Base-by-base conservation (phyloP, 1,140 invertebrate genomes). In the Aricia agestis region DNA sequence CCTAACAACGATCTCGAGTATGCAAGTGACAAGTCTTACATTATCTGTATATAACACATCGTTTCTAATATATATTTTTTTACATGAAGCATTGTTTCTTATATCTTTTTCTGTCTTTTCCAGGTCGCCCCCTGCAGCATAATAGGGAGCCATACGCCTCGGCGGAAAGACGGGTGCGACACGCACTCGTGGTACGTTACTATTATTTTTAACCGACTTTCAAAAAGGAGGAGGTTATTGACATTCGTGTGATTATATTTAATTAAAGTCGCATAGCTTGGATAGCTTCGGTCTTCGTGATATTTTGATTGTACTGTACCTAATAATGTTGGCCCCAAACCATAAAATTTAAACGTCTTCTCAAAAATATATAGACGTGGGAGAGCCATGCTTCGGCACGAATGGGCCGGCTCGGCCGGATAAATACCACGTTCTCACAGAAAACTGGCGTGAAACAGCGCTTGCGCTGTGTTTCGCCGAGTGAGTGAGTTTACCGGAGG, bases 81-180 rank as follows among this genome's bases (percentile, higher is more conserved):
- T 52, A 42, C 41, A 42, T 42, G 41, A 42, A 42, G 13, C 13
- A 52, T 52, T 11, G 45, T 52, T 11, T 52, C 9, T 72, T 73
- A 74, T 73, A 77, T 73, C 59, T 76, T 73, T 76, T 73, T 79
- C 78, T 67, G 36, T 76, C 84, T 67, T 66, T 87, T 87, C 41
- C 82, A 91, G 89, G 86, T 91, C 83, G 87, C 81, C 84, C 81
- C 85, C 87, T 90, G 86, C 86, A 87, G 82, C 85, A 91, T 91
- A 88, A 91, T 91, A 91, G 87, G 89, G 87, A 90, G 86, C 89
- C 87, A 91, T 90, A 87, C 89, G 84, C 89, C 82, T 83, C 83
- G 86, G 89, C 89, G 84, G 83, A 91, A 91, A 91, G 89, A 91
- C 89, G 89, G 89, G 89, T 91, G 89, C 89, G 86, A 86, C 82